A percentile compares a stretch with the other conserved stretches of the same genome.
Evolutionary conservation across 2,797 vertebrate species (phyloP).

Genomic region (Discoglossus pictus): DNA sequence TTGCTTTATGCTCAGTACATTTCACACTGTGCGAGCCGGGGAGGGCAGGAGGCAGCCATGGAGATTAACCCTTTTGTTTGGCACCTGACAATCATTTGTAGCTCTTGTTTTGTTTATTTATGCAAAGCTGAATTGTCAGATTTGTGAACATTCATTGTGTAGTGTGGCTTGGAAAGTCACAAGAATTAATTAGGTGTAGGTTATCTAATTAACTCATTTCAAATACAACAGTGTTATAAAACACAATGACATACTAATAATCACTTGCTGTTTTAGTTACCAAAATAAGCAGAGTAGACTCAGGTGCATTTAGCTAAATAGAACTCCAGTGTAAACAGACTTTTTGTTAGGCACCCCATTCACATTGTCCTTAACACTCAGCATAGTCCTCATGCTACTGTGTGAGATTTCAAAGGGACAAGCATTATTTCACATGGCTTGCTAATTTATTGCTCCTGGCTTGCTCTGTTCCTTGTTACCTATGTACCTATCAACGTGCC

Average conservation of each 20-base stretch:
- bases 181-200: background rate
- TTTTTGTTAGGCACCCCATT: background rate
- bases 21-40: background rate
- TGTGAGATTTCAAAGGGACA: no score
- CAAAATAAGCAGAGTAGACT: background rate
- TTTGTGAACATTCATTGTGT: background rate
- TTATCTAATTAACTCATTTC: background rate
- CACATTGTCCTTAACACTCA: background rate
- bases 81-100: no score
- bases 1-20: conserved; percentile 1
- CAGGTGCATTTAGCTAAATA: background rate
- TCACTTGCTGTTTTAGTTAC: background rate
- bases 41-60: no score
- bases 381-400: no score
- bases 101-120: no score
- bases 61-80: no score
- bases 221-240: background rate
- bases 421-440: no score
- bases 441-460: no score
- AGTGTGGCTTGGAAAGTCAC: conserved; percentile 3
- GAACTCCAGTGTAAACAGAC: background rate
- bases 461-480: no score
- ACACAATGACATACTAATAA: background rate
- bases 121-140: background rate
- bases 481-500: no score